Conservation (phyloP, 2,113 vertebrate genomes). For the Gnathonemus longibarbis region DNA sequence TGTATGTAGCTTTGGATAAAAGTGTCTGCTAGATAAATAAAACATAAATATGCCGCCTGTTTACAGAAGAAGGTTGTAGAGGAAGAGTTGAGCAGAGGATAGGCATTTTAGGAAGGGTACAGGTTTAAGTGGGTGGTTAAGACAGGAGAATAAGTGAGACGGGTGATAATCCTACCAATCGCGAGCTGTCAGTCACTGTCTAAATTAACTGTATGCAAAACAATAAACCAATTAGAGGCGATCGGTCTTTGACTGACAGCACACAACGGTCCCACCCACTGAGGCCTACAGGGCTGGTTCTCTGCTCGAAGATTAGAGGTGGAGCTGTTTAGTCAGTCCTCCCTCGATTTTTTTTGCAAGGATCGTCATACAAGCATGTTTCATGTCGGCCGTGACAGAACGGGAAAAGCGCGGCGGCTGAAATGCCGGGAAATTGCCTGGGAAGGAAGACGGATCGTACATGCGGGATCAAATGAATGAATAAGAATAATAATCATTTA, state of each 20-base stretch:
- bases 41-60: background rate
- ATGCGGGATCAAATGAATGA: conserved; percentile 61
- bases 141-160: background rate
- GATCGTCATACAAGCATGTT: background rate
- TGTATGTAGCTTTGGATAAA: background rate
- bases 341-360: background rate
- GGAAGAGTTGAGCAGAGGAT: background rate
- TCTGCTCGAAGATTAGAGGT: background rate
- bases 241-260: background rate
- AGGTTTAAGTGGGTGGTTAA: background rate
- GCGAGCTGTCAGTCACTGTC: background rate
- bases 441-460: conserved; percentile 43
- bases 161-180: background rate
- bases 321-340: background rate
- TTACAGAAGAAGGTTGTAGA: background rate
- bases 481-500: conserved; percentile 59
- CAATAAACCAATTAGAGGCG: background rate
- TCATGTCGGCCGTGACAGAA: background rate
- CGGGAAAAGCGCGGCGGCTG: background rate
- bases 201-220: background rate
- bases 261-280: background rate
- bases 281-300: background rate
- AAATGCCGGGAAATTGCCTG: conserved; percentile 47
- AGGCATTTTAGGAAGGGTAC: background rate
- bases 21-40: background rate